Evolutionary conservation across 2,888 invertebrate species (phyloP), one percentile per base, ranked within the genome.

Genomic region (Mesorhabditis belari): DNA sequence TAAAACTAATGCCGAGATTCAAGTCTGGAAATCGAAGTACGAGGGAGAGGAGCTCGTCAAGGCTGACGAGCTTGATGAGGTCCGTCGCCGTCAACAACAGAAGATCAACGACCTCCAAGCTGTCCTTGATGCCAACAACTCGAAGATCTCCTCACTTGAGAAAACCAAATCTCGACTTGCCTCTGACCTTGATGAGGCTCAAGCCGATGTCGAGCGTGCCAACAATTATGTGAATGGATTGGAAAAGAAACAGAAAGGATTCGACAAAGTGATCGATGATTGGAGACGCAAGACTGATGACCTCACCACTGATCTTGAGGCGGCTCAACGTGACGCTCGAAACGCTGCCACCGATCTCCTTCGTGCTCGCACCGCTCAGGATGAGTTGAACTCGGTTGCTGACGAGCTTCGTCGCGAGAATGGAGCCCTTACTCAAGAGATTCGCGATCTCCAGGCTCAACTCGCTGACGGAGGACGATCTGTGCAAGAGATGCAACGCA

Each of bases 241-340:
- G 81, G 96, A 98, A 85, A 96, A 96, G 92, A 96, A 94, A 86
- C 95, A 96, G 87, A 94, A 95, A 87, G 92, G 92, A 78, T 98
- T 98, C 87, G 98, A 98, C 88, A 96, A 95, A 87, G 93, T 95
- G 86, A 91, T 96, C 84, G 90, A 92, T 79, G 98, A 98, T 89
- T 98, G 98, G 98, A 95, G 68, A 63, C 70, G 70, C 70, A 73
- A 73, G 69, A 68, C 91, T 82, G 93, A 95, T 82, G 96, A 96
- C 85, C 88, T 94, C 80, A 90, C 92, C 71, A 90, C 91, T 80
- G 98, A 98, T 85, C 88, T 98, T 70, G 98, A 98, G 82, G 93
- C 92, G 82, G 92, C 93, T 85, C 95, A 96, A 86, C 94, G 95
- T 86, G 98, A 98, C 85, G 92, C 93, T 88, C 90, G 98, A 85